These are phyloP conservation scores for Anguilla pacifica DNA, from an alignment of 2,797 vertebrate species.

Conservation along the genomic window DNA sequence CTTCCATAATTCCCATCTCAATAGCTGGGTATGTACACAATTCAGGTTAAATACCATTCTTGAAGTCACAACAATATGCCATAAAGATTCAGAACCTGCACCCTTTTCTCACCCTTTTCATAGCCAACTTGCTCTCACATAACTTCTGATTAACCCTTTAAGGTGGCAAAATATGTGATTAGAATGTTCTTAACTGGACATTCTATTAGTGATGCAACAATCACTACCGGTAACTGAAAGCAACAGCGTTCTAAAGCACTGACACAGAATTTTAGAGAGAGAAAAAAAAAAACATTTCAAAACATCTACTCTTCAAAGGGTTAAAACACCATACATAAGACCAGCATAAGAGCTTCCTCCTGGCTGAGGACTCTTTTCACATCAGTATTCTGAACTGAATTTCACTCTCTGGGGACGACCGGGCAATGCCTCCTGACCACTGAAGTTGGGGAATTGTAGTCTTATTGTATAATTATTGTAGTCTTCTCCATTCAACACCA, in stretches of 20 bases:
- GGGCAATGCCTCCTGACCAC: neutral
- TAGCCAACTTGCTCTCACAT: neutral
- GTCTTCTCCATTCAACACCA: neutral
- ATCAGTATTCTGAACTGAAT: neutral
- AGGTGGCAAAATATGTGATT: neutral
- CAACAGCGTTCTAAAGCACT: neutral
- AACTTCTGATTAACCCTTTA: no score
- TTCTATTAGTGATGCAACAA: neutral
- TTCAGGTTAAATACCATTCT: neutral
- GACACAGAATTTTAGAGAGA: neutral
- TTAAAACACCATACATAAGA: neutral
- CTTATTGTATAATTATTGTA: neutral
- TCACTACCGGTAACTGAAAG: neutral
- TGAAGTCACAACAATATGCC: neutral
- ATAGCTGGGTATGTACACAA: neutral
- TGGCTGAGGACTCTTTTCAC: neutral
- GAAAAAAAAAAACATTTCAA: neutral
- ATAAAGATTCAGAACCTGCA: neutral
- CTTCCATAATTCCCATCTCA: neutral
- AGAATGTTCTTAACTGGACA: neutral
- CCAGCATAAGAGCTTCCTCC: neutral
- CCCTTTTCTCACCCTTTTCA: neutral
- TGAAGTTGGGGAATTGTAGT: neutral
- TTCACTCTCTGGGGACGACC: neutral
- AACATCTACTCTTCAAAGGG: neutral